Evolutionary conservation across 2,113 vertebrate genomes (phyloP).

Genomic region (pig (Sus scrofa)): DNA sequence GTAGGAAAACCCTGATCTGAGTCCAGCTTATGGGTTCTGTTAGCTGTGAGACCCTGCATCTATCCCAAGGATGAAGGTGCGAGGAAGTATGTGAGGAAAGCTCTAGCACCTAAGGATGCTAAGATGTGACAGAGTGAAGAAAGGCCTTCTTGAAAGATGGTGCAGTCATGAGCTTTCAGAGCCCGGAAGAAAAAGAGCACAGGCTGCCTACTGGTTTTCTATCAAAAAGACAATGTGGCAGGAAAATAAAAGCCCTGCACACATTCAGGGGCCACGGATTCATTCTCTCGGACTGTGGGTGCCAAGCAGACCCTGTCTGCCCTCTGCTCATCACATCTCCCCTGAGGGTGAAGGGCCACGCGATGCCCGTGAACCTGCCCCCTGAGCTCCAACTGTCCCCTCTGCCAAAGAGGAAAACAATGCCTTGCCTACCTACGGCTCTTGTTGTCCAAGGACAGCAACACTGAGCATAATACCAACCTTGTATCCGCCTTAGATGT

Average conservation of each 20-base stretch:
- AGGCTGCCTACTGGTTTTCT: neutral
- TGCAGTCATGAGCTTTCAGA: neutral
- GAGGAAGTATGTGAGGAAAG: neutral
- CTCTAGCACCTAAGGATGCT: too few relatives aligned
- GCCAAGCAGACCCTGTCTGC: neutral
- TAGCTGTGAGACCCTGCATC: neutral
- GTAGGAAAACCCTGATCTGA: neutral
- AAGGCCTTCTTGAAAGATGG: neutral
- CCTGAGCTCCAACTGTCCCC: neutral
- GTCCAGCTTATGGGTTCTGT: neutral
- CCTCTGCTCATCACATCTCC: neutral
- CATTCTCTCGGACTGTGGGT: neutral
- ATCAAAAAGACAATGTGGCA: neutral
- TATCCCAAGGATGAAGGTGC: neutral
- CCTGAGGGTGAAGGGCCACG: neutral
- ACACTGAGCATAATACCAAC: neutral
- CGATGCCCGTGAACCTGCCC: neutral
- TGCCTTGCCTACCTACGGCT: too few relatives aligned
- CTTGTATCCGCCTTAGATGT: neutral
- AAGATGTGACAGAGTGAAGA: neutral
- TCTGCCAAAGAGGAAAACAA: neutral
- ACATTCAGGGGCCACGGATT: neutral
- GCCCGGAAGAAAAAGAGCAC: neutral
- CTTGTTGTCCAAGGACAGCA: neutral
- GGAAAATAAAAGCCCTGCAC: neutral